Percentiles rank a stretch among this genome's conserved stretches.
These are phyloP conservation scores for Palythoa heliodiscus DNA, from an alignment of 92 coral and sea anemone species.

Conservation along the genomic window DNA sequence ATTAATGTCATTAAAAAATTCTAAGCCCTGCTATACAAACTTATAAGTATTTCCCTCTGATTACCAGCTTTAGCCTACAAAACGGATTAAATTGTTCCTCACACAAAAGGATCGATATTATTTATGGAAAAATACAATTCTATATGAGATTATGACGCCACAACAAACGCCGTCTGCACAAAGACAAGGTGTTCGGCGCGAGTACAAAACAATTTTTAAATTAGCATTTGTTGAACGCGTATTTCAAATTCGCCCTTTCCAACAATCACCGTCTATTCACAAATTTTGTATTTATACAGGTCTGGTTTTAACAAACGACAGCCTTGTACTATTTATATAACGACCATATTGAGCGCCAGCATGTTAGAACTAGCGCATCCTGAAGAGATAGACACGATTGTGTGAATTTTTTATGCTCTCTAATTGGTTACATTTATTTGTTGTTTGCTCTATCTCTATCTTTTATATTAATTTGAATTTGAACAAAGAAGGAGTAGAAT, in stretches of 20 bases:
- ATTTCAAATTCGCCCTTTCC: background rate
- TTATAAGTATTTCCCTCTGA: background rate
- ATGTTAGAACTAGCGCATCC: background rate
- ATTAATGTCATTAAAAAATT: background rate
- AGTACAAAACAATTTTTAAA: background rate
- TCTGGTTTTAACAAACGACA: background rate
- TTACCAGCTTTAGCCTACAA: background rate
- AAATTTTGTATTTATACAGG: background rate
- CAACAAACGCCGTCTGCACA: background rate
- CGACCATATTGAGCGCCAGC: background rate
- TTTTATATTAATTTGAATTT: conserved; percentile 7
- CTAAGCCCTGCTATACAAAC: background rate
- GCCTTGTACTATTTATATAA: background rate
- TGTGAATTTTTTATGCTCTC: background rate
- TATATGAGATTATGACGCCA: background rate
- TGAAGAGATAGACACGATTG: background rate
- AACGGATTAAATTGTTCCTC: background rate
- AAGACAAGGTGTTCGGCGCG: background rate
- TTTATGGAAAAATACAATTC: background rate
- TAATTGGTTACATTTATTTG: background rate
- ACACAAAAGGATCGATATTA: conserved; percentile 14
- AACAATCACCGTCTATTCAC: background rate
- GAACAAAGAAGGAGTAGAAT: background rate
- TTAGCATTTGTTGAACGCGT: conserved; percentile 16
- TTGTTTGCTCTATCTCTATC: background rate